A percentile compares a stretch with the other conserved stretches of the same genome.
These are phyloP conservation scores for Melanophora roralis DNA, from an alignment of 2,888 invertebrate species.

Conservation along the genomic window DNA sequence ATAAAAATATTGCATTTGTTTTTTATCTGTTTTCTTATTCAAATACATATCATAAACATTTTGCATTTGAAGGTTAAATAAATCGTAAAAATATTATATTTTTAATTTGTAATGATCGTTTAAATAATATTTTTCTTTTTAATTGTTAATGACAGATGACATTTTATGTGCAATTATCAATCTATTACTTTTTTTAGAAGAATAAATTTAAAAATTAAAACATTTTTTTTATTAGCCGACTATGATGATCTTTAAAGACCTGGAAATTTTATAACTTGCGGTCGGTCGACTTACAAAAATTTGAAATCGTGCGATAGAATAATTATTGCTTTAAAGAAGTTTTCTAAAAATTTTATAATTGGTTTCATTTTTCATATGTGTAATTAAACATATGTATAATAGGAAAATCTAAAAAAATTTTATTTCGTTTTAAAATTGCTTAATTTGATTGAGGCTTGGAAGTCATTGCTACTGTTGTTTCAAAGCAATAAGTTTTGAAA, in stretches of 20 bases:
- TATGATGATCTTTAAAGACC: too few species aligned
- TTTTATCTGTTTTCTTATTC: constrained; percentile 18
- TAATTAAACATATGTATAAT: too few species aligned
- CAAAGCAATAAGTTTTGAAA: not conserved
- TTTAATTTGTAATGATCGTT: not conserved
- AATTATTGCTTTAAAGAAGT: too few species aligned
- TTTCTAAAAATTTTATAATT: too few species aligned
- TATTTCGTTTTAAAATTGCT: too few species aligned
- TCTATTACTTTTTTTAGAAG: constrained; percentile 12
- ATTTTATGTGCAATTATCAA: constrained; percentile 32
- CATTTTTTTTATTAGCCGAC: too few species aligned
- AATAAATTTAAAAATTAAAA: too few species aligned
- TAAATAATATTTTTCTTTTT: not conserved
- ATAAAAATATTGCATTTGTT: not conserved
- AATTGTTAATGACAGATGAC: constrained; percentile 1
- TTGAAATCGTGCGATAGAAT: too few species aligned
- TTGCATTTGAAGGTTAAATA: constrained; percentile 42
- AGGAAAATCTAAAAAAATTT: too few species aligned
- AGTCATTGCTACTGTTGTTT: not conserved
- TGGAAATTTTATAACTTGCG: too few species aligned
- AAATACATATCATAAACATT: constrained; percentile 20
- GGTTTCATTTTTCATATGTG: not conserved
- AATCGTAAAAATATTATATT: constrained; percentile 37
- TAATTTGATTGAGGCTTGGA: not conserved
- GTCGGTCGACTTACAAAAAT: too few species aligned